These are phyloP conservation scores for Platycheirus rosarum DNA, from an alignment of 2,888 invertebrate species.

Conservation along the genomic window DNA sequence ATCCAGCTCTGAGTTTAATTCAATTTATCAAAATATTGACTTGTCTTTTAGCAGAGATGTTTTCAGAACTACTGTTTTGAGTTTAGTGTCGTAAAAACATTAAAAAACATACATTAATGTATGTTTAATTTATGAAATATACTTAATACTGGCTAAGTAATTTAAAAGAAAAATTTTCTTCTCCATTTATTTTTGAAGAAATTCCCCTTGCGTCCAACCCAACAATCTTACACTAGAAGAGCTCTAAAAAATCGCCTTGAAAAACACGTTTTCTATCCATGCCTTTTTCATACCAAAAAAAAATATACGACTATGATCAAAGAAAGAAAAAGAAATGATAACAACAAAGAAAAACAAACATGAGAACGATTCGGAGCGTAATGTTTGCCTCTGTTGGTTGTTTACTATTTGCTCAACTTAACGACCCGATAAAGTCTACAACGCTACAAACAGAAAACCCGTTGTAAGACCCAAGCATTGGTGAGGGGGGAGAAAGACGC, in stretches of 20 bases:
- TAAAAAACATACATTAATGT: too few relatives aligned
- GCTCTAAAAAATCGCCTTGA: constrained; percentile 53
- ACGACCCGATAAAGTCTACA: constrained; percentile 68
- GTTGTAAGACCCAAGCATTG: constrained; percentile 7
- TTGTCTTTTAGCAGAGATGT: too few relatives aligned
- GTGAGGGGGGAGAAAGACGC: neutral
- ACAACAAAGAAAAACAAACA: constrained; percentile 27
- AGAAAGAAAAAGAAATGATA: constrained; percentile 35
- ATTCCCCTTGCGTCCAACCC: too few relatives aligned
- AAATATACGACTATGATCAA: constrained; percentile 7
- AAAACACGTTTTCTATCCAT: constrained; percentile 51
- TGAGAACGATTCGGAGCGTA: constrained; percentile 36
- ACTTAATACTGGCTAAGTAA: too few relatives aligned
- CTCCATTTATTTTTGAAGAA: too few relatives aligned
- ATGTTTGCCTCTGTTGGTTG: constrained; percentile 55
- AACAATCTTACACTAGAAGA: constrained; percentile 11
- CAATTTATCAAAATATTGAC: too few relatives aligned
- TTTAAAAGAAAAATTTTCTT: too few relatives aligned
- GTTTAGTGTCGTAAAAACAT: too few relatives aligned
- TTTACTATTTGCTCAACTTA: constrained; percentile 70
- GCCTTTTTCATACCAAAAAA: constrained; percentile 8
- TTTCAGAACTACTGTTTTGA: too few relatives aligned
- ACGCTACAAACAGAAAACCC: constrained; percentile 36
- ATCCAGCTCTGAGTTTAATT: too few relatives aligned
- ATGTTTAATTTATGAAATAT: too few relatives aligned